phyloP scores from a whole-genome alignment of 2,888 invertebrate species.

The Choristoneura rosaceana region DNA sequence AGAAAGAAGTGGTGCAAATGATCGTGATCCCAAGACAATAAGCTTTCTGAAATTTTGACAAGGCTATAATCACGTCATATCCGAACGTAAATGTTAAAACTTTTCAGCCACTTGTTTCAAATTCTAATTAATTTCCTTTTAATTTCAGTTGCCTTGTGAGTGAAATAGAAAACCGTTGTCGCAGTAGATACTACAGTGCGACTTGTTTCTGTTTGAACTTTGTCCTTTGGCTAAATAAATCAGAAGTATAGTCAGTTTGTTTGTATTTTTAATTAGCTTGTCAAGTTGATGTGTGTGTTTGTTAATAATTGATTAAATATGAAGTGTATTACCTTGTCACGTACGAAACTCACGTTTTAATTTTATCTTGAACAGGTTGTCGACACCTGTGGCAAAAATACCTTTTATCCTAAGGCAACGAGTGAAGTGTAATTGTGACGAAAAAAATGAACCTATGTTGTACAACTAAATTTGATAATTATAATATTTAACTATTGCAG shows the following conservation, averaged over 20 bases:
- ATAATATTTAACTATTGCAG: too few species aligned
- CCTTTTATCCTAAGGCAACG: not conserved
- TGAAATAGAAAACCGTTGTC: constrained; percentile 1
- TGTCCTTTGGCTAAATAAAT: constrained; percentile 52
- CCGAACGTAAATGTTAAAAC: not conserved
- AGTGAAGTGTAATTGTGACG: not conserved
- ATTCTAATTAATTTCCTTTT: not conserved
- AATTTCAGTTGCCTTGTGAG: not conserved
- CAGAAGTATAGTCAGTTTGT: constrained; percentile 52
- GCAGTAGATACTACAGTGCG: not conserved
- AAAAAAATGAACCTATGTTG: not conserved
- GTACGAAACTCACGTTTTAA: constrained; percentile 38
- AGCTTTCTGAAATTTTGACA: too few species aligned
- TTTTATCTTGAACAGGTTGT: constrained; percentile 23
- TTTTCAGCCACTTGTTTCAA: not conserved
- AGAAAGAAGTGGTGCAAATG: too few species aligned
- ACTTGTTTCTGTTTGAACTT: constrained; percentile 46
- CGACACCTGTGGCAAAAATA: constrained; percentile 34
- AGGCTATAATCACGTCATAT: too few species aligned
- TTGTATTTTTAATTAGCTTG: constrained; percentile 68
- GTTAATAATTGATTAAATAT: constrained; percentile 39
- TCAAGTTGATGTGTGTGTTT: constrained; percentile 57
- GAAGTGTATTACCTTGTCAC: constrained; percentile 35
- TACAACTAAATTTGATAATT: too few species aligned
- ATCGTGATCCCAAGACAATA: too few species aligned